Conservation (phyloP, 92 coral and sea anemone species). For the Siderastrea siderea region DNA sequence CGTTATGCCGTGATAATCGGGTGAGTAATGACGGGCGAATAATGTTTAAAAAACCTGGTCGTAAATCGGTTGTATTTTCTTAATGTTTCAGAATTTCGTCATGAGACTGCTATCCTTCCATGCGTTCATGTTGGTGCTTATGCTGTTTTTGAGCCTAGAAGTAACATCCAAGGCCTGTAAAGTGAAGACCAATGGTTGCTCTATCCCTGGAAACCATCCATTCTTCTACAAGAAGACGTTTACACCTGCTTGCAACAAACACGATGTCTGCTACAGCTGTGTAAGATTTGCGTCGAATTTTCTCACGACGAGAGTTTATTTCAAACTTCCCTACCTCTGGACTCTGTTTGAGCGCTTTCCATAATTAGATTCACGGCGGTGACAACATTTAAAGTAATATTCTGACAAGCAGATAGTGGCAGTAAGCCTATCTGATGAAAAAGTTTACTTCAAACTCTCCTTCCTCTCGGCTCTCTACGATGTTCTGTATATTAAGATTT, state of each 20-base stretch:
- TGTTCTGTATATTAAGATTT: too few species aligned
- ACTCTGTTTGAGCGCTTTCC: not conserved
- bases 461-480: too few species aligned
- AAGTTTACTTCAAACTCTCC: too few species aligned
- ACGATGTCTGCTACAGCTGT: conserved; percentile 86
- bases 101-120: not conserved
- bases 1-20: too few species aligned
- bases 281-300: not conserved
- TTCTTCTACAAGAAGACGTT: conserved; percentile 72
- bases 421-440: too few species aligned
- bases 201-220: conserved; percentile 67
- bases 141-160: not conserved
- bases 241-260: conserved; percentile 87
- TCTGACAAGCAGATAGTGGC: not conserved
- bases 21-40: too few species aligned
- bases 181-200: conserved; percentile 74
- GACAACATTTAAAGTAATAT: not conserved
- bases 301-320: not conserved
- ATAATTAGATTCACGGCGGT: not conserved
- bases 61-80: not conserved
- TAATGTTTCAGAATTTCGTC: not conserved
- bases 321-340: not conserved
- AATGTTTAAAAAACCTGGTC: not conserved
- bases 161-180: conserved; percentile 1
- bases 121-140: not conserved